Percentiles rank a stretch among this genome's conserved stretches.
These are phyloP conservation scores for Parnassius smintheus DNA, from an alignment of 2,888 invertebrate species.

Conservation along the genomic window DNA sequence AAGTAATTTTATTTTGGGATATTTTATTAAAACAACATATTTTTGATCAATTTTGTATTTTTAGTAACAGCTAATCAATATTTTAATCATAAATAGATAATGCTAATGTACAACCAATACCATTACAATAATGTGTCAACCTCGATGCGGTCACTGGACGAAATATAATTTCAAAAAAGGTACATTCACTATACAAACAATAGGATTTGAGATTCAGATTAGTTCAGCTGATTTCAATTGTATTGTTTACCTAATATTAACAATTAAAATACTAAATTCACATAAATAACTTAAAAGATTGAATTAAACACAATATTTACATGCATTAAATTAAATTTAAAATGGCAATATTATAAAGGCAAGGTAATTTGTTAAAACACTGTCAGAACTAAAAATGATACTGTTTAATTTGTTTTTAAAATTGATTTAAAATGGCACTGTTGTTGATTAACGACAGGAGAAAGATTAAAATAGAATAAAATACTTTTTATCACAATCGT, in stretches of 20 bases:
- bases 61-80: conserved; percentile 81
- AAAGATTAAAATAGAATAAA: conserved; percentile 56
- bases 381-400: conserved; percentile 59
- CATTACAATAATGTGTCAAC: conserved; percentile 62
- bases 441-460: conserved; percentile 27
- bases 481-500: conserved; percentile 72
- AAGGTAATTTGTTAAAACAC: conserved; percentile 49
- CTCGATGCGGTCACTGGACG: conserved; percentile 68
- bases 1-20: too few relatives aligned
- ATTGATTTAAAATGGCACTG: conserved; percentile 58
- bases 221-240: conserved; percentile 77
- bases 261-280: conserved; percentile 61
- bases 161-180: conserved; percentile 71
- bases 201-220: conserved; percentile 74
- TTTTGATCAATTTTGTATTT: conserved; percentile 78
- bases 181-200: conserved; percentile 64
- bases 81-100: conserved; percentile 77
- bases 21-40: conserved; percentile 30
- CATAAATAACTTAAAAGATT: conserved; percentile 77
- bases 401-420: conserved; percentile 31
- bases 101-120: conserved; percentile 74
- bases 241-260: conserved; percentile 46
- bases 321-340: conserved; percentile 58
- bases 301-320: conserved; percentile 65
- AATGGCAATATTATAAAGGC: conserved; percentile 47